Evolutionary conservation across 2,888 invertebrate genomes (phyloP).

Genomic region (Volucella bombylans): DNA sequence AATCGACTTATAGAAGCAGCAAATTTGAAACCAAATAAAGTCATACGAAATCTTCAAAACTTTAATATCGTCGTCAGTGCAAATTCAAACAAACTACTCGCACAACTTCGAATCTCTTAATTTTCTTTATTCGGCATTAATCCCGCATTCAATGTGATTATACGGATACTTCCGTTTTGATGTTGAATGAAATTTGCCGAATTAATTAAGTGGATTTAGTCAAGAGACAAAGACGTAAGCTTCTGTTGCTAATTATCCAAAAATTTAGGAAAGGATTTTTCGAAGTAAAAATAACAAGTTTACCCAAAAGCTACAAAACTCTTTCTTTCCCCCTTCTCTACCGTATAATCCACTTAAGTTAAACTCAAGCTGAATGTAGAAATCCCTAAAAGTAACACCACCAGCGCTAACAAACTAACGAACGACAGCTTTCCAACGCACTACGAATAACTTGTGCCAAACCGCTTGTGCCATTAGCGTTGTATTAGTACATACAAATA

Average conservation of each 20-base stretch:
- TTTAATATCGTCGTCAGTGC: neutral
- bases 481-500: slow-evolving; percentile 3
- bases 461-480: neutral
- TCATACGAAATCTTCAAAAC: no score
- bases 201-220: slow-evolving; percentile 53
- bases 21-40: neutral
- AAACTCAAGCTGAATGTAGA: slow-evolving; percentile 44
- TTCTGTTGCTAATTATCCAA: slow-evolving; percentile 55
- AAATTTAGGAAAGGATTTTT: slow-evolving; percentile 43
- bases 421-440: slow-evolving; percentile 19
- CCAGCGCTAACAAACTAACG: slow-evolving; percentile 3
- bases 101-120: neutral
- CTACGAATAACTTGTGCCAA: slow-evolving; percentile 5
- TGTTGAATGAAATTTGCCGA: slow-evolving; percentile 38
- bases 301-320: neutral
- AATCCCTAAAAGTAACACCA: slow-evolving; percentile 31
- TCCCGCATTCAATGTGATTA: neutral
- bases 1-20: neutral
- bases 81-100: no score
- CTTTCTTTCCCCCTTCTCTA: neutral
- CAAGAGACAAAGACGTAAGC: slow-evolving; percentile 36
- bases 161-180: slow-evolving; percentile 2
- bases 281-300: slow-evolving; percentile 4
- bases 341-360: slow-evolving; percentile 52
- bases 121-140: neutral